phyloP scores from a whole-genome alignment of 2,113 vertebrate genomes.

The Trachemys scripta region DNA sequence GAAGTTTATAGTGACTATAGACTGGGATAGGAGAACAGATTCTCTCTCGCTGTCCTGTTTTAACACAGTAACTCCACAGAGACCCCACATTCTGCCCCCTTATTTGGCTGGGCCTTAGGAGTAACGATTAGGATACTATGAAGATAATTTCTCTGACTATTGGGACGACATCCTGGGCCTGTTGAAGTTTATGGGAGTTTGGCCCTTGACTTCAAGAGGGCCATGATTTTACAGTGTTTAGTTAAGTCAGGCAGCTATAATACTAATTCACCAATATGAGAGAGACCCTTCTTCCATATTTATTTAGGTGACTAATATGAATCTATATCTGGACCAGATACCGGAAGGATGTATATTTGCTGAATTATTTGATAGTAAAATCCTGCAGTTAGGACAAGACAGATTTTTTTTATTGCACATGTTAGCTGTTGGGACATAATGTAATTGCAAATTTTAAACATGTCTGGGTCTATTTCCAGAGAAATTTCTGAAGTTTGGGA shows the following conservation, averaged over 20 bases:
- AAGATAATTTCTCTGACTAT: neutral
- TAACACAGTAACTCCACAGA: rapidly evolving
- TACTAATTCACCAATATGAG: neutral
- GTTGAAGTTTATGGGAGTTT: neutral
- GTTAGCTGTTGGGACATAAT: neutral
- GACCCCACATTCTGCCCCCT: neutral
- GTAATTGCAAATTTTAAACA: neutral
- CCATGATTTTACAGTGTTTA: neutral
- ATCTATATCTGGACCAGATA: neutral
- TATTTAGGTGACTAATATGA: neutral
- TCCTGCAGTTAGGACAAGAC: neutral
- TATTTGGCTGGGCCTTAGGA: neutral
- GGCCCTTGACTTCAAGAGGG: too few relatives aligned
- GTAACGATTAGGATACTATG: neutral
- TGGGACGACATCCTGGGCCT: neutral
- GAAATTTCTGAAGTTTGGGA: slow-evolving; percentile 84
- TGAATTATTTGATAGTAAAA: neutral
- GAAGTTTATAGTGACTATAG: neutral
- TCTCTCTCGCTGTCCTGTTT: neutral
- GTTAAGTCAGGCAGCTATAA: neutral
- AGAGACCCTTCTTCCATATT: neutral
- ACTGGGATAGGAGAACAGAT: neutral
- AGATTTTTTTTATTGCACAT: rapidly evolving
- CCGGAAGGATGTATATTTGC: neutral
- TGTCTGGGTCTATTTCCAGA: slow-evolving; percentile 60